phyloP scores from a whole-genome alignment of 2,888 invertebrate genomes.

The Cephalotes varians region DNA sequence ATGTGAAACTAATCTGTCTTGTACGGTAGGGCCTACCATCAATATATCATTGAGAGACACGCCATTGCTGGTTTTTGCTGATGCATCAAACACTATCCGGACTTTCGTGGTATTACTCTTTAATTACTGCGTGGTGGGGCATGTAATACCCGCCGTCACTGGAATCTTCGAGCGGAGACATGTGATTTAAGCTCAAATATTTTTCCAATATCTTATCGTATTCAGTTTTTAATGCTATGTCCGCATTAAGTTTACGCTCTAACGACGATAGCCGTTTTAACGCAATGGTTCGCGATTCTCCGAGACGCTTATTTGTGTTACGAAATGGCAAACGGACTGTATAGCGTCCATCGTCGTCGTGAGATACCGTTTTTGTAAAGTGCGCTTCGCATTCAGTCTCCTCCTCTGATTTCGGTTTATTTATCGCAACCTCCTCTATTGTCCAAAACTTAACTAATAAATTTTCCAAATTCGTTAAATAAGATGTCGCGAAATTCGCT shows the following conservation, averaged over 20 bases:
- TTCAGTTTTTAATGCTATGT: background rate
- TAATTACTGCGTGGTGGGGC: background rate
- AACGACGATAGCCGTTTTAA: background rate
- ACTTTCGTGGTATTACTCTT: background rate
- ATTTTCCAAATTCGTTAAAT: no score
- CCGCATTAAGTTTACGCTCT: background rate
- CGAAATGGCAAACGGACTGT: background rate
- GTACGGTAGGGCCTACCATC: no score
- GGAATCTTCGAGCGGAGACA: background rate
- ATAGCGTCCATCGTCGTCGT: background rate
- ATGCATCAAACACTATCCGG: background rate
- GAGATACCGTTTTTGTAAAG: background rate
- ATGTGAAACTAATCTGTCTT: background rate
- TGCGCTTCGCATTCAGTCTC: background rate
- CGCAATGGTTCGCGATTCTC: background rate
- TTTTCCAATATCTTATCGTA: background rate
- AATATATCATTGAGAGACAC: no score
- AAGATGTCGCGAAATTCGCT: no score
- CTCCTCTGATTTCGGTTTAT: background rate
- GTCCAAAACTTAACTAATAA: no score
- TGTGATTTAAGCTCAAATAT: background rate
- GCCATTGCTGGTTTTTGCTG: no score
- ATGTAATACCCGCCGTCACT: background rate
- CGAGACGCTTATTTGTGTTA: background rate
- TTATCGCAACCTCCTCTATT: no score